Evolutionary conservation across 2,113 vertebrate genomes (phyloP).

Genomic region (Urocynchramus pylzowi): DNA sequence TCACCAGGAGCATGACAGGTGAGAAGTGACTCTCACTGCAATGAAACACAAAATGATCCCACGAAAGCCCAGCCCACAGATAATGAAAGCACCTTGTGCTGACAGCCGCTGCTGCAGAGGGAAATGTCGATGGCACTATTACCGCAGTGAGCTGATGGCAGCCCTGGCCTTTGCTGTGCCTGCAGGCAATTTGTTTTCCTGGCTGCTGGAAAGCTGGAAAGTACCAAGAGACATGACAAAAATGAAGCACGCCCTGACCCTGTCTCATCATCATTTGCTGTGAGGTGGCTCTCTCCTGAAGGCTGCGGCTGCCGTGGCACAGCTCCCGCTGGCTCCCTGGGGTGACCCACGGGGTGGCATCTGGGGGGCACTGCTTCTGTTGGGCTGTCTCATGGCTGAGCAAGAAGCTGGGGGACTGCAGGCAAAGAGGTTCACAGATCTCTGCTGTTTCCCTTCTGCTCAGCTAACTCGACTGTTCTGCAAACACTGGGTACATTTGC

Average conservation of each 20-base stretch:
- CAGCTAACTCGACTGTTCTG: neutral
- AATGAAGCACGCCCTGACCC: neutral
- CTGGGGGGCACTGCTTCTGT: neutral
- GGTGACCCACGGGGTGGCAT: rapidly evolving
- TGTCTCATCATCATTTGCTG: neutral
- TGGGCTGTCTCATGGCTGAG: neutral
- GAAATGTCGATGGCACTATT: constrained; percentile 3
- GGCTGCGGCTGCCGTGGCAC: neutral
- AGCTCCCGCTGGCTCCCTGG: neutral
- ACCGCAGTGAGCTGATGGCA: constrained; percentile 35
- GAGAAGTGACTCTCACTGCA: neutral
- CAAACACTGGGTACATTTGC: neutral
- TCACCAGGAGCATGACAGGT: neutral
- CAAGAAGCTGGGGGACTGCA: neutral
- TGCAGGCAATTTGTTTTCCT: constrained; percentile 50
- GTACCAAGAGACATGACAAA: neutral
- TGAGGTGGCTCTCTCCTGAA: neutral
- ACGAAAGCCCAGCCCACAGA: neutral
- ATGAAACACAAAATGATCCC: neutral
- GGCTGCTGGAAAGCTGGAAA: constrained; percentile 10
- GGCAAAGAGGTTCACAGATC: neutral
- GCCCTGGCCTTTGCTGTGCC: constrained; percentile 39
- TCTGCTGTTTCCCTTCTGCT: neutral
- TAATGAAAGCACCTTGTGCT: constrained; percentile 46
- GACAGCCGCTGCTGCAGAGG: neutral